Conservation (phyloP, 2,113 vertebrate species). For the Rhizomys pruinosus region DNA sequence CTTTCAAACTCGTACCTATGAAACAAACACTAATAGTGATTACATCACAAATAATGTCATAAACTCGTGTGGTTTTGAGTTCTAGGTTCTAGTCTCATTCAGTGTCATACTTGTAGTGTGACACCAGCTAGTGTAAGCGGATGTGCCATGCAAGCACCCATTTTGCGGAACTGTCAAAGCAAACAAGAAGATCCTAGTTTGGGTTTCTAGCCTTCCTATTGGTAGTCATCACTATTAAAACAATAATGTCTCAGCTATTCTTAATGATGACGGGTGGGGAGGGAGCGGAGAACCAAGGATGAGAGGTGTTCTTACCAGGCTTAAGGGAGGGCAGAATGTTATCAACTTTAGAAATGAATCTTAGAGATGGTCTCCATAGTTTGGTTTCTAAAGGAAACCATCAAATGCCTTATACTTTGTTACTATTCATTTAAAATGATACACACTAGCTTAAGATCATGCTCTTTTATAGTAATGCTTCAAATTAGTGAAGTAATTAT, state of each 20-base stretch:
- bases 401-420: background rate
- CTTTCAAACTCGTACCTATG: background rate
- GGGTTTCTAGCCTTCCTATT: background rate
- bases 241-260: background rate
- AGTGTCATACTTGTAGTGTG: background rate
- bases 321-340: background rate
- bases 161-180: background rate
- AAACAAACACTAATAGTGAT: background rate
- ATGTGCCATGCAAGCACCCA: background rate
- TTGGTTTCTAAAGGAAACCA: background rate
- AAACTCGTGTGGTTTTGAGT: background rate
- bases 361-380: background rate
- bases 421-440: slow-evolving; percentile 8
- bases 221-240: background rate
- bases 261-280: background rate
- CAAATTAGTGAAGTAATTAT: background rate
- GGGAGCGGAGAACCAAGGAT: background rate
- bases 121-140: background rate
- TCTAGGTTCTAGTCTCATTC: background rate
- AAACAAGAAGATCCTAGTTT: background rate
- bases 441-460: background rate
- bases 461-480: background rate
- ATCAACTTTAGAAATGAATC: background rate
- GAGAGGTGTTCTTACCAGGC: background rate
- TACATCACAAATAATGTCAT: background rate